These are phyloP conservation scores for Eledona agricola DNA, from an alignment of 2,888 invertebrate species.

Conservation along the genomic window DNA sequence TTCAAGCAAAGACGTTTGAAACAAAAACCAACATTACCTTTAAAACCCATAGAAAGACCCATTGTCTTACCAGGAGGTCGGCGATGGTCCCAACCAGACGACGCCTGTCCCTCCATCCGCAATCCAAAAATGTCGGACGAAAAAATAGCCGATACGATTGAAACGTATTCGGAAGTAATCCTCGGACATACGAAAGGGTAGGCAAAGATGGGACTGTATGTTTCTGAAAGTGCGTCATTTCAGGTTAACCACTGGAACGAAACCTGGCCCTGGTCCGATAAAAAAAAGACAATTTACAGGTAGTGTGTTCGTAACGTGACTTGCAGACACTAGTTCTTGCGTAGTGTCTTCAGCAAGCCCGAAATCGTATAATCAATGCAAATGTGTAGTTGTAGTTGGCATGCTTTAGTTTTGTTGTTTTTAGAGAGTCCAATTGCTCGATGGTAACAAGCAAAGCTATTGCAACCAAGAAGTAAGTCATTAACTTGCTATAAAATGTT, in stretches of 20 bases:
- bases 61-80: slow-evolving; percentile 81
- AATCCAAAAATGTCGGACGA: slow-evolving; percentile 79
- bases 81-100: slow-evolving; percentile 82
- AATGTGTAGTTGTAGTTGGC: slow-evolving; percentile 24
- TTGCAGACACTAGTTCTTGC: slow-evolving; percentile 3
- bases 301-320: slow-evolving; percentile 54
- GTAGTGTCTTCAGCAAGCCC: too few species aligned
- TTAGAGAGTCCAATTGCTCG: slow-evolving; percentile 68
- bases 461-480: slow-evolving; percentile 52
- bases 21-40: slow-evolving; percentile 63
- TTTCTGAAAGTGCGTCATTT: slow-evolving; percentile 52
- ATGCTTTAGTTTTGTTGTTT: slow-evolving; percentile 51
- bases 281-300: slow-evolving; percentile 67
- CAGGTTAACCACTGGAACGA: slow-evolving; percentile 74
- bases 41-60: slow-evolving; percentile 74
- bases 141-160: slow-evolving; percentile 85
- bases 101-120: slow-evolving; percentile 65
- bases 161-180: slow-evolving; percentile 86
- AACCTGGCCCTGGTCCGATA: slow-evolving; percentile 70
- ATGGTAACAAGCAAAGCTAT: slow-evolving; percentile 58
- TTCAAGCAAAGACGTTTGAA: slow-evolving; percentile 63
- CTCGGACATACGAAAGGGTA: slow-evolving; percentile 88
- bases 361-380: too few species aligned
- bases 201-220: slow-evolving; percentile 49
- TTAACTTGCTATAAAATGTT: too few species aligned